Evolutionary conservation across 2,888 invertebrate genomes (phyloP).

Genomic region (Cephus sareptanus): DNA sequence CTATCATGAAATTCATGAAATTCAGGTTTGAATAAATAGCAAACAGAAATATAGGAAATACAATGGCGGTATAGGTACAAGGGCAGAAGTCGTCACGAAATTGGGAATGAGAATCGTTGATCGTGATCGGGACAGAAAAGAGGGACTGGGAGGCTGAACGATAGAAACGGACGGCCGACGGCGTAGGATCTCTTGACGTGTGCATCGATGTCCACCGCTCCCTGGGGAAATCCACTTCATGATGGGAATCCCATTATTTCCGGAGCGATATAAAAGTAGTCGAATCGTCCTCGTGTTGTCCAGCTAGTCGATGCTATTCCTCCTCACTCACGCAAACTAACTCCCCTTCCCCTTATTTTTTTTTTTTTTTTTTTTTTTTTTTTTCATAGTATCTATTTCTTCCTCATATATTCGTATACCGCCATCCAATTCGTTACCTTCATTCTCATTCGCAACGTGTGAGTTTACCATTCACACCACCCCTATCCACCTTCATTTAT

Average conservation of each 20-base stretch:
- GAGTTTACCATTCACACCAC: background rate
- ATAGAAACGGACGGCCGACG: slow-evolving; percentile 48
- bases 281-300: slow-evolving; percentile 36
- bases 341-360: slow-evolving; percentile 17
- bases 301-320: slow-evolving; percentile 36
- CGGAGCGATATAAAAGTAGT: slow-evolving; percentile 49
- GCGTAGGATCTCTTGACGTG: slow-evolving; percentile 61
- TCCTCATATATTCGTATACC: slow-evolving; percentile 15
- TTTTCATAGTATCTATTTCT: slow-evolving; percentile 27
- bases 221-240: slow-evolving; percentile 65
- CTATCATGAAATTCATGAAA: background rate
- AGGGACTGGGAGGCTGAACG: slow-evolving; percentile 27
- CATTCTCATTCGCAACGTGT: slow-evolving; percentile 20
- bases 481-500: background rate
- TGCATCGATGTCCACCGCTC: slow-evolving; percentile 63
- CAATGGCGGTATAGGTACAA: background rate
- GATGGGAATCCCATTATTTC: slow-evolving; percentile 66
- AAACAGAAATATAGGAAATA: background rate
- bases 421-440: slow-evolving; percentile 29
- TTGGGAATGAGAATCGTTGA: background rate
- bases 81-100: background rate
- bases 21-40: background rate
- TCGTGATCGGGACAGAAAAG: background rate
- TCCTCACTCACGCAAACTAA: slow-evolving; percentile 20
- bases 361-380: background rate